Percentiles rank a stretch among this genome's conserved stretches.
Evolutionary conservation across 2,888 invertebrate genomes (phyloP).

Genomic region (Mycalesis mineus): DNA sequence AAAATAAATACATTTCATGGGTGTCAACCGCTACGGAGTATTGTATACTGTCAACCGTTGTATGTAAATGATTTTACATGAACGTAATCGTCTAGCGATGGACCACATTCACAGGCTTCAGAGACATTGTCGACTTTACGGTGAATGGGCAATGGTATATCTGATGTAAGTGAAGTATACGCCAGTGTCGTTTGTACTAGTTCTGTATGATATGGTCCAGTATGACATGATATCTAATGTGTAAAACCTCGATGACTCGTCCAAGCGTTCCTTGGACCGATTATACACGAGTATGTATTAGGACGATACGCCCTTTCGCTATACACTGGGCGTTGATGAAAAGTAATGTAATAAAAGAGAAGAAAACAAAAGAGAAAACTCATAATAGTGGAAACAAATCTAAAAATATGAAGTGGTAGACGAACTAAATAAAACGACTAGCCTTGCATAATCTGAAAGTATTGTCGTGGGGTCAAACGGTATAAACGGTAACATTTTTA

Average conservation of each 20-base stretch:
- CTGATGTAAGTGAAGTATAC: slow-evolving; percentile 74
- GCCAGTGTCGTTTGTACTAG: slow-evolving; percentile 71
- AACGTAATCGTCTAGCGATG: slow-evolving; percentile 56
- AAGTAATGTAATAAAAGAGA: slow-evolving; percentile 53
- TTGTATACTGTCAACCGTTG: not conserved
- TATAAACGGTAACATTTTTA: slow-evolving; percentile 76
- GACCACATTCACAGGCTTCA: slow-evolving; percentile 70
- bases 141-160: slow-evolving; percentile 67
- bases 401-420: slow-evolving; percentile 73
- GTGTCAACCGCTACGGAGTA: not conserved
- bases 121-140: slow-evolving; percentile 61
- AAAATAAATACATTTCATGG: not conserved
- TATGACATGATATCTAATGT: slow-evolving; percentile 68
- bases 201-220: slow-evolving; percentile 68
- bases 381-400: slow-evolving; percentile 66
- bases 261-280: slow-evolving; percentile 41
- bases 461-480: slow-evolving; percentile 70
- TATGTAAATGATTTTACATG: not conserved
- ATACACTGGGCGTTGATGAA: slow-evolving; percentile 67
- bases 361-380: slow-evolving; percentile 52
- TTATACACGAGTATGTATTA: slow-evolving; percentile 33
- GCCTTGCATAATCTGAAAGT: slow-evolving; percentile 75
- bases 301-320: slow-evolving; percentile 46
- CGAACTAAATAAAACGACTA: slow-evolving; percentile 67
- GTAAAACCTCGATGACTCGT: slow-evolving; percentile 44